These are phyloP conservation scores for Thalassarche chlororhynchos DNA, from an alignment of 2,113 vertebrate species.

Conservation along the genomic window DNA sequence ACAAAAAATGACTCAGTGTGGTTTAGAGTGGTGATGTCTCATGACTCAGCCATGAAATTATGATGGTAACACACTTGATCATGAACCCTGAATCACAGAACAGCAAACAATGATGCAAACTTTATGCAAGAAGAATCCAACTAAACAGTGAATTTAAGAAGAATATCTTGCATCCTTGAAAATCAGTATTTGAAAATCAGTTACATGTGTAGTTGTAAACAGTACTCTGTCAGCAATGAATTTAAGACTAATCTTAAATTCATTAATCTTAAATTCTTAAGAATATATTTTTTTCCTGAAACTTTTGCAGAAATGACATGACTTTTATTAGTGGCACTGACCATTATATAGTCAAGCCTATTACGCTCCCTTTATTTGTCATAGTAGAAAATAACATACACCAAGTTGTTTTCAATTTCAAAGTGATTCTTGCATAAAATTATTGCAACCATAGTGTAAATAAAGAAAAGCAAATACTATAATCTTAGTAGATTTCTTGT, in stretches of 20 bases:
- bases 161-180: background rate
- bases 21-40: background rate
- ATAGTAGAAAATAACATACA: background rate
- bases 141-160: background rate
- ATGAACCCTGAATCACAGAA: background rate
- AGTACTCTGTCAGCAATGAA: background rate
- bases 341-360: background rate
- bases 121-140: background rate
- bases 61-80: background rate
- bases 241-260: background rate
- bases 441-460: background rate
- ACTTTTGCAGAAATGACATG: background rate
- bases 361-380: background rate
- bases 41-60: constrained; percentile 34
- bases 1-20: background rate
- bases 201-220: background rate
- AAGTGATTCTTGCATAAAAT: background rate
- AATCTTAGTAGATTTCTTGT: background rate
- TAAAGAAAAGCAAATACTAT: background rate
- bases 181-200: background rate
- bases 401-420: background rate
- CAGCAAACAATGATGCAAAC: background rate
- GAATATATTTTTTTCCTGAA: background rate
- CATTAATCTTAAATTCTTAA: background rate
- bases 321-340: background rate